Percentiles rank a stretch among this genome's conserved stretches.
Conservation (phyloP, 2,113 vertebrate genomes). For the Brachyhypopomus occidentalis region DNA sequence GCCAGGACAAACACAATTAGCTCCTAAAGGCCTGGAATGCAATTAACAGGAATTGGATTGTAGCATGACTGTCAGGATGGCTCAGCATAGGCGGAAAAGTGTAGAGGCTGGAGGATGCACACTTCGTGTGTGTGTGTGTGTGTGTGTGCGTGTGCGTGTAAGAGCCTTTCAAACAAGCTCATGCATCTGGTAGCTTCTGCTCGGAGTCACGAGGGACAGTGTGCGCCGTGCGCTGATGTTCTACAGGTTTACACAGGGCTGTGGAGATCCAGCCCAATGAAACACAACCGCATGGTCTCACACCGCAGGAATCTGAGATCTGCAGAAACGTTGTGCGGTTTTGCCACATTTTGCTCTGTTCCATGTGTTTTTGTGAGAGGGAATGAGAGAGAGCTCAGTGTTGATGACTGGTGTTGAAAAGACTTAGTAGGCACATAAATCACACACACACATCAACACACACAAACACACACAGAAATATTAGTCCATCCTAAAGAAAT, state of each 20-base stretch:
- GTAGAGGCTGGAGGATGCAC: slow-evolving; percentile 7
- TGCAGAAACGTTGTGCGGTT: too few species aligned
- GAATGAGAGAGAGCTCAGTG: slow-evolving; percentile 54
- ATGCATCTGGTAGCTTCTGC: too few species aligned
- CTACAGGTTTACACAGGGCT: too few species aligned
- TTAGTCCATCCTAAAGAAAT: slow-evolving; percentile 16
- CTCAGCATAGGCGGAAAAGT: slow-evolving; percentile 45
- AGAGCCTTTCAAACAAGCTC: neutral
- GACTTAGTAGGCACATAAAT: slow-evolving; percentile 70
- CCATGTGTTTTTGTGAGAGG: too few species aligned
- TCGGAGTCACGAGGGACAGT: neutral
- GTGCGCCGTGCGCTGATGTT: slow-evolving; percentile 3
- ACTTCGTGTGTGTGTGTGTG: neutral
- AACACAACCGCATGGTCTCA: too few species aligned
- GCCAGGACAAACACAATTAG: slow-evolving; percentile 71
- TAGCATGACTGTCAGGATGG: slow-evolving; percentile 50
- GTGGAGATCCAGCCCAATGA: too few species aligned
- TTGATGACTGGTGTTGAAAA: slow-evolving; percentile 69
- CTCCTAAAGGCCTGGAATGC: slow-evolving; percentile 54
- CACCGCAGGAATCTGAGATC: too few species aligned
- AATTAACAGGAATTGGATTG: slow-evolving; percentile 66
- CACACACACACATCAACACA: slow-evolving; percentile 45
- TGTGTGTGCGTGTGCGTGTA: slow-evolving; percentile 3
- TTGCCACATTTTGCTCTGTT: neutral
- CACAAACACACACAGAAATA: slow-evolving; percentile 47